A percentile compares a stretch with the other conserved stretches of the same genome.
Conservation (phyloP, 2,888 invertebrate species). For the Ormyrus rosae region DNA sequence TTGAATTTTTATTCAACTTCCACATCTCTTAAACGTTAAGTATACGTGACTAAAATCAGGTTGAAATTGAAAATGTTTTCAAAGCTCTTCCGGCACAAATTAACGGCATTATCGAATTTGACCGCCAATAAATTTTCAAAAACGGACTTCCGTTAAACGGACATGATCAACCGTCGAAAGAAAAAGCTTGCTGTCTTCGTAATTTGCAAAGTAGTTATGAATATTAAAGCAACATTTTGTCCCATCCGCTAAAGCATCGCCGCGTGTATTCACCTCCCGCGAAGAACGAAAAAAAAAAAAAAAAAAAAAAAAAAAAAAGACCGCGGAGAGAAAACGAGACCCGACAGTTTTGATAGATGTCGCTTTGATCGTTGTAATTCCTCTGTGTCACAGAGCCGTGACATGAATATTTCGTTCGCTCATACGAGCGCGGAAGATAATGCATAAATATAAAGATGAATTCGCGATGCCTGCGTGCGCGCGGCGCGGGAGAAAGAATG, state of each 20-base stretch:
- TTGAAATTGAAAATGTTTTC: too few species aligned
- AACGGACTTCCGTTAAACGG: too few species aligned
- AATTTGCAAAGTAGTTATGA: too few species aligned
- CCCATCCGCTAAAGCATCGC: too few species aligned
- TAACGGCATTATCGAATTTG: too few species aligned
- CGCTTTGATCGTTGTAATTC: constrained; percentile 39
- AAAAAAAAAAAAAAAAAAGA: background rate
- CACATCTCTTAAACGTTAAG: constrained; percentile 22
- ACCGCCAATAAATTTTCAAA: too few species aligned
- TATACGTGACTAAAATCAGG: background rate
- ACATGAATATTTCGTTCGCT: constrained; percentile 28
- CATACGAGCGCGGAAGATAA: constrained; percentile 30
- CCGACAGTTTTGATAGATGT: constrained; percentile 41
- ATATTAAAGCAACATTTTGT: too few species aligned
- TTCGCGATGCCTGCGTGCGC: constrained; percentile 19
- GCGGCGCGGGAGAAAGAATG: background rate
- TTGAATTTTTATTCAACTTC: constrained; percentile 32
- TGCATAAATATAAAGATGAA: constrained; percentile 41
- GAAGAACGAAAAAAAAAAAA: too few species aligned
- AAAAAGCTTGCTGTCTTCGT: too few species aligned
- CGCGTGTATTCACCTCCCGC: background rate
- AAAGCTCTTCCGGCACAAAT: too few species aligned
- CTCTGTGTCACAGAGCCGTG: constrained; percentile 36
- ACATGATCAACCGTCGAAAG: too few species aligned
- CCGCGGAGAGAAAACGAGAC: constrained; percentile 18